These are phyloP conservation scores for Eretmocerus hayati DNA, from an alignment of 2,888 invertebrate species.

Conservation along the genomic window DNA sequence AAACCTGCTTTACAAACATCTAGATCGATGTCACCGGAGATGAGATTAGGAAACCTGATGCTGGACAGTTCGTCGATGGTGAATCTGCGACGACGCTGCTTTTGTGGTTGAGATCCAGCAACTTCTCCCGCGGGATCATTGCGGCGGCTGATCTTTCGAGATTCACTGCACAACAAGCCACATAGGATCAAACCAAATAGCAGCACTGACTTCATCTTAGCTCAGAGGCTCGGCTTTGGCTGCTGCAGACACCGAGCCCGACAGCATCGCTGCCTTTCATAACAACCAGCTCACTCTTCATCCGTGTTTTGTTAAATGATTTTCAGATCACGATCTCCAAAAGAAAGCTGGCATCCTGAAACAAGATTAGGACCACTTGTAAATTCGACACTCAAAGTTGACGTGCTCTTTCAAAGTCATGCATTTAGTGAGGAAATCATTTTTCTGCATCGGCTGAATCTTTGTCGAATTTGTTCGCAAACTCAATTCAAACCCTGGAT, in stretches of 20 bases:
- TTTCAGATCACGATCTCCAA: too few relatives aligned
- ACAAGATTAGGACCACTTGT: too few relatives aligned
- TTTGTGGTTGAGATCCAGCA: background rate
- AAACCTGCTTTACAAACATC: conserved; percentile 85
- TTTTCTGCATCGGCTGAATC: too few relatives aligned
- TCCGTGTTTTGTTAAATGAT: background rate
- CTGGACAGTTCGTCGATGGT: conserved; percentile 64
- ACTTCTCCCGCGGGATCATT: background rate
- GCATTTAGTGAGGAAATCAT: too few relatives aligned
- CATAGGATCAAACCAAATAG: conserved; percentile 2
- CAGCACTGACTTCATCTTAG: conserved; percentile 10
- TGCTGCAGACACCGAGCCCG: background rate
- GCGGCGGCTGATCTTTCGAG: background rate
- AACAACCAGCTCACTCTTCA: conserved; percentile 3
- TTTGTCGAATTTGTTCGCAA: too few relatives aligned
- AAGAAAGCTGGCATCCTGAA: too few relatives aligned
- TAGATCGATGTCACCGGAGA: conserved; percentile 69
- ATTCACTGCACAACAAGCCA: conserved; percentile 3
- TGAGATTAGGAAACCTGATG: conserved; percentile 59
- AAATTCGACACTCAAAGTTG: too few relatives aligned
- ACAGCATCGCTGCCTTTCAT: conserved; percentile 1
- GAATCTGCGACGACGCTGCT: conserved; percentile 43
- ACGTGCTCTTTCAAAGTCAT: too few relatives aligned
- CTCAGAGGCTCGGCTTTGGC: background rate
- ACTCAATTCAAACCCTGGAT: too few relatives aligned